A percentile compares a stretch with the other conserved stretches of the same genome.
These are phyloP conservation scores for Macropis europaea DNA, from an alignment of 2,888 invertebrate species.

Conservation along the genomic window DNA sequence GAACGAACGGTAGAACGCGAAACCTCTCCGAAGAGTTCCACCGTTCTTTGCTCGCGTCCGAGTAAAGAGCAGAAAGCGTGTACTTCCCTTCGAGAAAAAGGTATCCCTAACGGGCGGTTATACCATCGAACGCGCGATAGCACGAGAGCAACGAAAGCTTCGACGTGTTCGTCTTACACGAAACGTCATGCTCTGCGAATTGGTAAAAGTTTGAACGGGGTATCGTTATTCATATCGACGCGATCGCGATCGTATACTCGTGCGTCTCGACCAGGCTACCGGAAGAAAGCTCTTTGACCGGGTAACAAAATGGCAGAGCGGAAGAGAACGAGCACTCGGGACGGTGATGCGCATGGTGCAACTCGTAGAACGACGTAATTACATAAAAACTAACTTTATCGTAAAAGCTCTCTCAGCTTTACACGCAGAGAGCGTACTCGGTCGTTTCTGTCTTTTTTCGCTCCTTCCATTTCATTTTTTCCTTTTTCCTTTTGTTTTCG, in stretches of 20 bases:
- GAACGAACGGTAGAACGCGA: slow-evolving; percentile 10
- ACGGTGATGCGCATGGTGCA: slow-evolving; percentile 37
- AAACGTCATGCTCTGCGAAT: too few relatives aligned
- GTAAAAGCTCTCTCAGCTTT: not conserved
- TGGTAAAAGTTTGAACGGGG: too few relatives aligned
- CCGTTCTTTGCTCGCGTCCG: slow-evolving; percentile 18
- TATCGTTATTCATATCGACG: too few relatives aligned
- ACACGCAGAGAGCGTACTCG: not conserved
- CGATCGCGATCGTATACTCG: too few relatives aligned
- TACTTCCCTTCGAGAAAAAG: slow-evolving; percentile 19
- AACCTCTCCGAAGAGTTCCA: slow-evolving; percentile 36
- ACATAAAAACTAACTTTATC: slow-evolving; percentile 46
- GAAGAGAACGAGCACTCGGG: slow-evolving; percentile 16
- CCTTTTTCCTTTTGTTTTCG: not conserved
- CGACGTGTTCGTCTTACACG: too few relatives aligned
- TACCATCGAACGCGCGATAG: slow-evolving; percentile 24
- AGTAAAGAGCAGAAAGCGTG: slow-evolving; percentile 32
- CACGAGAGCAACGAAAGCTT: not conserved
- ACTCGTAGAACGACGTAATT: slow-evolving; percentile 41
- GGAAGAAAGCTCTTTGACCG: not conserved
- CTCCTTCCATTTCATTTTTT: not conserved
- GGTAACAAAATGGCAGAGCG: slow-evolving; percentile 12
- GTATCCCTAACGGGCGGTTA: slow-evolving; percentile 28
- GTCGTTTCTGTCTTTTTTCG: not conserved
- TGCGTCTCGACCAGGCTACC: slow-evolving; percentile 24